Percentiles rank a stretch among this genome's conserved stretches.
These are phyloP conservation scores for Mesocricetus auratus DNA, from an alignment of 2,113 vertebrate genomes.

Conservation along the genomic window DNA sequence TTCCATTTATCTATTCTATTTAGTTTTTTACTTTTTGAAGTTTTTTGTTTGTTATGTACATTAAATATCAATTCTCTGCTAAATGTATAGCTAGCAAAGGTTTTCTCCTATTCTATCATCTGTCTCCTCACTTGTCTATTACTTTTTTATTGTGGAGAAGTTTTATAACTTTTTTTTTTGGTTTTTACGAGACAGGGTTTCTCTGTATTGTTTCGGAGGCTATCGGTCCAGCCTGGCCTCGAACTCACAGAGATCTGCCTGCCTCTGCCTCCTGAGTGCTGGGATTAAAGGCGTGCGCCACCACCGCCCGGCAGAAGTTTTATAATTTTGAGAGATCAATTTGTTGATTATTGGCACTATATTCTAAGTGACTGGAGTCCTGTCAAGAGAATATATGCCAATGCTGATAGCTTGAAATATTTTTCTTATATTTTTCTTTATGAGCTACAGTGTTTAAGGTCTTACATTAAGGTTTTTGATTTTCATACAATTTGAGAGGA, in stretches of 20 bases:
- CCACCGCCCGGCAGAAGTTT: too few species aligned
- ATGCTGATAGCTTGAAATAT: background rate
- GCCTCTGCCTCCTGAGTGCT: too few species aligned
- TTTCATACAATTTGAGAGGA: background rate
- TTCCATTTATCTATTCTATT: background rate
- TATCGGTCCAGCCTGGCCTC: too few species aligned
- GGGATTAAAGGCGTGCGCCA: too few species aligned
- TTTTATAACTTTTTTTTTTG: background rate
- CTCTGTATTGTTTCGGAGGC: too few species aligned
- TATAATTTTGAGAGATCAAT: background rate
- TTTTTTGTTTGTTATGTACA: background rate
- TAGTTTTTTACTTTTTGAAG: background rate
- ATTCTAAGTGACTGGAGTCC: background rate
- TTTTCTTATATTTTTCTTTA: background rate
- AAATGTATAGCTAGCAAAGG: background rate
- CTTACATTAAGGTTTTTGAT: background rate
- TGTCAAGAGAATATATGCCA: background rate
- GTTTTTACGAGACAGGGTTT: too few species aligned
- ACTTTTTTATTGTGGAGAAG: background rate
- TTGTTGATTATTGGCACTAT: background rate
- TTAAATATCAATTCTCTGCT: background rate
- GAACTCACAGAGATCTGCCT: too few species aligned
- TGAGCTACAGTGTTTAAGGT: background rate
- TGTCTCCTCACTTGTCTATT: background rate
- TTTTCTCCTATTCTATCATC: background rate